Percentiles rank a stretch among this genome's conserved stretches.
Evolutionary conservation across 2,113 vertebrate species (phyloP).

Genomic region (Condylura cristata): DNA sequence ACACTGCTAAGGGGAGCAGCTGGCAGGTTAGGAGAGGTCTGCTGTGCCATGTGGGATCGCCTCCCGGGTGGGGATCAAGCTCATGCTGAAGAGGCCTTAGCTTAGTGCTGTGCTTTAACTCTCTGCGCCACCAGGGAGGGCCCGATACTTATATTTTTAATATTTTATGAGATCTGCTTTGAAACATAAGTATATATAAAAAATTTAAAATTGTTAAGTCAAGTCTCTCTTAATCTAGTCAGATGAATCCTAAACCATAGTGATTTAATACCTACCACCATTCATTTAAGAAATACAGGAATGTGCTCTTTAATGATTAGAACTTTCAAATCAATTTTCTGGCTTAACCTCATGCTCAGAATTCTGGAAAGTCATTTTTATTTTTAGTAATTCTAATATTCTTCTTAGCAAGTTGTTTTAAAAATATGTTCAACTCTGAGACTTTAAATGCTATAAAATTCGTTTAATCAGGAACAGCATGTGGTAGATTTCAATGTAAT

Average conservation of each 20-base stretch:
- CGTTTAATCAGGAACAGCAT: neutral
- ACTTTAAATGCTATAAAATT: slow-evolving; percentile 34
- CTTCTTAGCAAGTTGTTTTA: neutral
- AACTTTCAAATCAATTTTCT: slow-evolving; percentile 19
- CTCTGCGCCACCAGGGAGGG: too few relatives aligned
- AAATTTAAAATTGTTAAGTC: neutral
- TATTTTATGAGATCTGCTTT: slow-evolving; percentile 34
- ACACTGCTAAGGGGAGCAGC: too few relatives aligned
- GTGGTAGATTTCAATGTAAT: neutral
- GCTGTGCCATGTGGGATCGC: too few relatives aligned
- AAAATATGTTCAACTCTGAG: neutral
- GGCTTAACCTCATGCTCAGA: neutral
- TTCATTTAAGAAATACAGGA: slow-evolving; percentile 17
- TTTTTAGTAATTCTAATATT: neutral
- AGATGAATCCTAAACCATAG: neutral
- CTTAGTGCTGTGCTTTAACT: too few relatives aligned
- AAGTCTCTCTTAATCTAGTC: neutral
- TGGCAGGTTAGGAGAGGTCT: too few relatives aligned
- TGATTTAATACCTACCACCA: neutral
- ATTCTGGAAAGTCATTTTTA: neutral
- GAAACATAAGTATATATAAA: neutral
- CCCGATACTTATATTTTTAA: slow-evolving; percentile 13
- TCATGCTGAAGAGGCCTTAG: too few relatives aligned
- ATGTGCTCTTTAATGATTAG: neutral
- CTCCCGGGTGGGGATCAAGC: too few relatives aligned